Evolutionary conservation across 2,797 vertebrate genomes (phyloP).

Genomic region (Diplodus puntazzo): DNA sequence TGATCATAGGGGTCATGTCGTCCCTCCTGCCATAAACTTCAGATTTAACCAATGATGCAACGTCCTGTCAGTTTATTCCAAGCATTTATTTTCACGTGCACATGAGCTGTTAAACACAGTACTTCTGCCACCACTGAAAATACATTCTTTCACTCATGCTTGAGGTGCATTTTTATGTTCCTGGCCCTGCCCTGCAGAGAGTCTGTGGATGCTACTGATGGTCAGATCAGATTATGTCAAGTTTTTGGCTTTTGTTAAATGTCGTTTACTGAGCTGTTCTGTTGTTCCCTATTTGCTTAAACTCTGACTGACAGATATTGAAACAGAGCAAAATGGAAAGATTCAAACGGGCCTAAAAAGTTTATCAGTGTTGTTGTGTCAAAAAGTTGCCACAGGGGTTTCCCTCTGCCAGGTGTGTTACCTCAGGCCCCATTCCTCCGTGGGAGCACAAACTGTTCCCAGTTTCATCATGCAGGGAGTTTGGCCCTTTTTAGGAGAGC

Average conservation of each 20-base stretch:
- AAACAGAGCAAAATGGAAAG: neutral
- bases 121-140: neutral
- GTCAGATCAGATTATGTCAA: neutral
- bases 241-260: slow-evolving; percentile 8
- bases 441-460: slow-evolving; percentile 19
- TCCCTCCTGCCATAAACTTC: neutral
- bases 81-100: neutral
- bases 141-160: neutral
- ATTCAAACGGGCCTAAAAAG: slow-evolving; percentile 6
- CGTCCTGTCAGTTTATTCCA: neutral
- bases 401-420: slow-evolving; percentile 50
- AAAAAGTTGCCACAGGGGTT: neutral
- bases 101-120: neutral
- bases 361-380: slow-evolving; percentile 17
- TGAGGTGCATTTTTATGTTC: neutral
- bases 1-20: neutral
- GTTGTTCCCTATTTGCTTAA: neutral
- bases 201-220: neutral
- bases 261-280: neutral
- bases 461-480: slow-evolving; percentile 21
- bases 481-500: slow-evolving; percentile 9
- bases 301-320: neutral
- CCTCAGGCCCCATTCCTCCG: slow-evolving; percentile 39
- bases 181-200: neutral
- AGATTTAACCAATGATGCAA: no score